Evolutionary conservation across 2,113 vertebrate genomes (phyloP).

Genomic region (Bubo bubo): DNA sequence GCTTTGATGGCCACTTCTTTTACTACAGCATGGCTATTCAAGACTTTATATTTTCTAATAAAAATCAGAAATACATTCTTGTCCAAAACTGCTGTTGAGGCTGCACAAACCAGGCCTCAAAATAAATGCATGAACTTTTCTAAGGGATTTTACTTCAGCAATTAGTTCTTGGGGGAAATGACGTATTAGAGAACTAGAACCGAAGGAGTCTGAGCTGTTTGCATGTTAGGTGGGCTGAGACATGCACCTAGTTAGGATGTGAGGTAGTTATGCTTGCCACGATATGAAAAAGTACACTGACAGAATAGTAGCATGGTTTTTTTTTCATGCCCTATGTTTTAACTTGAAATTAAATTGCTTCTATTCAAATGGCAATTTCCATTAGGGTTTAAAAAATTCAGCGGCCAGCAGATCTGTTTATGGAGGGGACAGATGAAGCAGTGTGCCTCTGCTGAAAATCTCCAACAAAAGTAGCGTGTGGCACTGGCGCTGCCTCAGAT

Average conservation of each 20-base stretch:
- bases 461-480: accelerated
- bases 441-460: not conserved
- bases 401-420: not conserved
- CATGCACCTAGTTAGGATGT: not conserved
- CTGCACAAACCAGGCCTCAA: not conserved
- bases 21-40: not conserved
- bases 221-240: not conserved
- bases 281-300: not conserved
- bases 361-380: not conserved
- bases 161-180: not conserved
- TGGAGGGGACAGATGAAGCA: not conserved
- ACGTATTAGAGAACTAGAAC: not conserved
- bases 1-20: not conserved
- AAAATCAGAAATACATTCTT: not conserved
- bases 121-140: not conserved
- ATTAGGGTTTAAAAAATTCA: not conserved
- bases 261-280: not conserved
- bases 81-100: not conserved
- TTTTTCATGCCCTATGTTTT: not conserved
- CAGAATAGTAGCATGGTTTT: not conserved
- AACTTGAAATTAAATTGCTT: not conserved
- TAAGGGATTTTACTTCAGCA: not conserved
- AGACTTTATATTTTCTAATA: not conserved
- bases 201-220: not conserved
- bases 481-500: not conserved